Evolutionary conservation across 1,140 invertebrate species (phyloP).

Genomic region (Pemphigus obesinymphae): DNA sequence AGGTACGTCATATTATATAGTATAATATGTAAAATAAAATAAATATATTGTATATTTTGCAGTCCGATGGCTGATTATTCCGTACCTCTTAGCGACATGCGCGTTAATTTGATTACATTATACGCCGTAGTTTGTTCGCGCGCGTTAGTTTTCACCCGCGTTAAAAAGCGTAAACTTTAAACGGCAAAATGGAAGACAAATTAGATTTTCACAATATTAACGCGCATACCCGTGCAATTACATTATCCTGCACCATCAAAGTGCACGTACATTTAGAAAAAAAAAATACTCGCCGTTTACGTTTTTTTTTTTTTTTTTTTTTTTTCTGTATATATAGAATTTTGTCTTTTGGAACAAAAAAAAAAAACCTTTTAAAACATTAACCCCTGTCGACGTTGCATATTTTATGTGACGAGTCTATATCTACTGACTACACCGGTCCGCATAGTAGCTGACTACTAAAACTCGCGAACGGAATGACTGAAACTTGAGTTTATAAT

Average conservation of each 20-base stretch:
- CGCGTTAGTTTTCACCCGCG: neutral
- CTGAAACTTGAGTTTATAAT: neutral
- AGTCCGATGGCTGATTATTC: neutral
- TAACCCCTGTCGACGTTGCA: neutral
- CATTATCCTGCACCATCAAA: neutral
- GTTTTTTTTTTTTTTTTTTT: neutral
- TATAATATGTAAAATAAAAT: too few relatives aligned
- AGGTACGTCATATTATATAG: too few relatives aligned
- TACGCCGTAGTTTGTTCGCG: neutral
- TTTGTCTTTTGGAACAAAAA: neutral
- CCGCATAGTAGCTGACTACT: neutral
- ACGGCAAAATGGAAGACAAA: neutral
- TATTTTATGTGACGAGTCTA: neutral
- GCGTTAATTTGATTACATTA: neutral
- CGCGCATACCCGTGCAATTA: neutral
- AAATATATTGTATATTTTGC: neutral
- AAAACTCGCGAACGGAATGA: neutral
- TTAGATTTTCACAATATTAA: neutral
- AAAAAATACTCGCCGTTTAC: neutral
- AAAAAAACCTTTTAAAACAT: neutral
- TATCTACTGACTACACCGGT: neutral
- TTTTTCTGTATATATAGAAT: neutral
- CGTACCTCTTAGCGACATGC: neutral
- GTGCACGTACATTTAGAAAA: neutral
- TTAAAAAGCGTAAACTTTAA: neutral